Conservation (phyloP, 2,113 vertebrate genomes). For the Phocoena phocoena region DNA sequence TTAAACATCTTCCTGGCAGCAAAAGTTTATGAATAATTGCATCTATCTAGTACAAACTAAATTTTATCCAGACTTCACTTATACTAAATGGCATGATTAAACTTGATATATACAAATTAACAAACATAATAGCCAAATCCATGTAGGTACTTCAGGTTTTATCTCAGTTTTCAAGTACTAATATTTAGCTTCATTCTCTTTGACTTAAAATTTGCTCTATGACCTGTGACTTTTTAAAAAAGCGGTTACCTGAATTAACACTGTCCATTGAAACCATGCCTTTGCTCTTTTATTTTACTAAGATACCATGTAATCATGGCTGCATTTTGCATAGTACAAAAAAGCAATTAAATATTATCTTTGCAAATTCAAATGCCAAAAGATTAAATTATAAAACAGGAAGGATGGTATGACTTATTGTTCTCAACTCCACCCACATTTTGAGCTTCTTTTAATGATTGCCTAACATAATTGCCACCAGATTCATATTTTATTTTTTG, state of each 20-base stretch:
- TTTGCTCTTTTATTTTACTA: background rate
- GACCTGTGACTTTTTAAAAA: background rate
- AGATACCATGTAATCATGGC: background rate
- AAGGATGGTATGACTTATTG: background rate
- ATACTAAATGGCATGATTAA: background rate
- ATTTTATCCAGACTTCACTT: background rate
- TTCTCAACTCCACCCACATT: background rate
- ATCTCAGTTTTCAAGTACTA: background rate
- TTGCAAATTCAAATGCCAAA: background rate
- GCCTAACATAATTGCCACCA: background rate
- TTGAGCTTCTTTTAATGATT: background rate
- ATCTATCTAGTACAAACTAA: background rate
- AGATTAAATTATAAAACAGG: background rate
- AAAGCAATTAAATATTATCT: background rate
- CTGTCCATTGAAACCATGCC: background rate
- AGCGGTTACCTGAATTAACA: background rate
- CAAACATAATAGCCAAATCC: background rate
- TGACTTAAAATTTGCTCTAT: background rate
- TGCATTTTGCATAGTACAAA: background rate
- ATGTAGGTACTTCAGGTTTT: background rate
- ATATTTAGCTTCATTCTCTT: background rate
- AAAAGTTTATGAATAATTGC: constrained; percentile 22
- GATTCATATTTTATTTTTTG: background rate
- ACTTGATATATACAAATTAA: background rate
- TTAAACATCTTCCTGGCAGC: background rate